Conservation (phyloP, 2,113 vertebrate species). For the Podarcis cretensis region DNA sequence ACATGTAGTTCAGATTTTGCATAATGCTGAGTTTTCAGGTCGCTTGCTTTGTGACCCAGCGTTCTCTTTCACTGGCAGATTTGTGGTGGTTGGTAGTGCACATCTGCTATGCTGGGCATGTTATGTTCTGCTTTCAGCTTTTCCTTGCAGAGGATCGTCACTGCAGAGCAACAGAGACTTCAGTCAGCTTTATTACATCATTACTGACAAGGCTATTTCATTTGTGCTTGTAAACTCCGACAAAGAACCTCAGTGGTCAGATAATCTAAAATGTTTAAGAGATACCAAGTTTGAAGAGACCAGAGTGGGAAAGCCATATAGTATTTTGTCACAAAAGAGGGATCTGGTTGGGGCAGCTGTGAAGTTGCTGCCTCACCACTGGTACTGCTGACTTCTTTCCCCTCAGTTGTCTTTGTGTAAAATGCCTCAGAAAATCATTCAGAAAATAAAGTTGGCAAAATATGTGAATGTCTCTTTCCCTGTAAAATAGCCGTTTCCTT, state of each 20-base stretch:
- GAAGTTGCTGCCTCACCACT: not conserved
- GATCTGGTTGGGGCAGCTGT: not conserved
- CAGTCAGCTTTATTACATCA: not conserved
- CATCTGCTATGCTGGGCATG: not conserved
- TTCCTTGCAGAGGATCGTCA: conserved; percentile 40
- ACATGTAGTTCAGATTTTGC: conserved; percentile 47
- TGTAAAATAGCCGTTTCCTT: not conserved
- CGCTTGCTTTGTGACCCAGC: conserved; percentile 65
- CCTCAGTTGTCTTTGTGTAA: not conserved
- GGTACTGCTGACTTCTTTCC: not conserved
- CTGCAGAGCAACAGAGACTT: conserved; percentile 36
- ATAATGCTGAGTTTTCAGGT: conserved; percentile 70
- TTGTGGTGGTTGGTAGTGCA: conserved; percentile 1
- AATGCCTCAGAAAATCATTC: not conserved
- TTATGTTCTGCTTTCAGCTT: conserved; percentile 19
- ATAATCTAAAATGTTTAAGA: conserved; percentile 38
- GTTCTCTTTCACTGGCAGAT: conserved; percentile 37
- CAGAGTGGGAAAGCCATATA: not conserved
- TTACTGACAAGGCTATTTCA: conserved; percentile 12
- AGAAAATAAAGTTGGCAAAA: not conserved
- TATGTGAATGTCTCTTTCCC: not conserved
- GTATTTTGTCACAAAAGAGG: not conserved
- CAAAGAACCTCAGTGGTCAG: not conserved
- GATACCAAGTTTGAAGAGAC: not conserved
- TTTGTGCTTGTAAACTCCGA: conserved; percentile 25